phyloP scores from a whole-genome alignment of 2,113 vertebrate species.

The Proterorhinus semilunaris region DNA sequence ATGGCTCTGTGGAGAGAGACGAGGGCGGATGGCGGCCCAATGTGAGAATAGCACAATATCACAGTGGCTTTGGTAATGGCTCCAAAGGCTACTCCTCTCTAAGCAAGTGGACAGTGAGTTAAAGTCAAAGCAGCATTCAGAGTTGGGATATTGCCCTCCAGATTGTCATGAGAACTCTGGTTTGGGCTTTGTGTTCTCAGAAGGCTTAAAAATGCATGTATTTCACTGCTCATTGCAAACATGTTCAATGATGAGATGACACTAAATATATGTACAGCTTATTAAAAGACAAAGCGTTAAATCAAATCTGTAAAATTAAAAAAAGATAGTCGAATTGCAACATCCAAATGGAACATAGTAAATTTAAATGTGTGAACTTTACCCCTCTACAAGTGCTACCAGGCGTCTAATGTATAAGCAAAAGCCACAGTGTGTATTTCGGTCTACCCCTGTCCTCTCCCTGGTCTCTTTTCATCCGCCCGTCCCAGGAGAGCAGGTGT shows the following conservation, averaged over 20 bases:
- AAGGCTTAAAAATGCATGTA: background rate
- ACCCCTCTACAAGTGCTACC: background rate
- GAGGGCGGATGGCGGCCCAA: background rate
- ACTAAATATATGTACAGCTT: background rate
- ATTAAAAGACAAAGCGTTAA: background rate
- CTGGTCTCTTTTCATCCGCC: conserved; percentile 10
- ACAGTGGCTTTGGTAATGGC: conserved; percentile 6
- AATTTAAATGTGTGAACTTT: too few species aligned
- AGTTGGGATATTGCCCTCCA: background rate
- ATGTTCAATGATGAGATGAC: background rate
- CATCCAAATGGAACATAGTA: too few species aligned
- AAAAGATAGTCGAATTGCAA: too few species aligned
- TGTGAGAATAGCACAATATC: conserved; percentile 5
- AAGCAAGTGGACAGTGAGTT: background rate
- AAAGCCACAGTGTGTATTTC: conserved; percentile 27
- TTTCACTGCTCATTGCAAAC: background rate
- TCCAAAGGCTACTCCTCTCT: background rate
- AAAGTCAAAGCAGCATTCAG: too few species aligned
- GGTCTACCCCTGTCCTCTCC: conserved; percentile 1
- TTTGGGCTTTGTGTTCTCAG: background rate
- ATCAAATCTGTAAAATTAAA: too few species aligned
- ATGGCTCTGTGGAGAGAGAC: conserved; percentile 33
- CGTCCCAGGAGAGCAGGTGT: conserved; percentile 22
- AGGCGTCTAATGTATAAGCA: conserved; percentile 32
- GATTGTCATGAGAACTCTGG: background rate